Percentiles rank a stretch among this genome's conserved stretches.
Conservation (phyloP, 2,888 invertebrate species). For the Cephus pygmeus region DNA sequence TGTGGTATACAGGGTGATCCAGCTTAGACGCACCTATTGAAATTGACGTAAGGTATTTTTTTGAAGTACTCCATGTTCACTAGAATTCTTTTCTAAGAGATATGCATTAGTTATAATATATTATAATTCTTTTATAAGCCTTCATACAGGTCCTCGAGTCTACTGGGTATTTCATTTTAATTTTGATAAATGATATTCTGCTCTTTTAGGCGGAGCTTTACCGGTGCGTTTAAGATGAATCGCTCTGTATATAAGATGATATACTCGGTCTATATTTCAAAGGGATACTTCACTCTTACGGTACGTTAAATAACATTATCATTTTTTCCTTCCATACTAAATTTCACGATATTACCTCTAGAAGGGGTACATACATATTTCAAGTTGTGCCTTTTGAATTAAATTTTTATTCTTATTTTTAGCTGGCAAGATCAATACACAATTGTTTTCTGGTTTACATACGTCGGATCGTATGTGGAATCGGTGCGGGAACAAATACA, state of each 20-base stretch:
- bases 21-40: no score
- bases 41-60: no score
- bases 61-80: background rate
- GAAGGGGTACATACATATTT: background rate
- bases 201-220: background rate
- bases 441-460: no score
- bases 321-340: background rate
- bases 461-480: background rate
- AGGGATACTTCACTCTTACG: background rate
- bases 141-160: background rate
- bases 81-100: background rate
- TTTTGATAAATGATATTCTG: background rate
- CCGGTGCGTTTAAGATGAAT: background rate
- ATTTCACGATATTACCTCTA: background rate
- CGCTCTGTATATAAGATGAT: background rate
- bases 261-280: background rate
- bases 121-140: background rate
- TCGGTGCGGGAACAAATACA: background rate
- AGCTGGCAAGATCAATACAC: slow-evolving; percentile 3
- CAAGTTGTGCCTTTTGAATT: background rate
- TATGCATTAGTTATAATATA: background rate
- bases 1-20: no score
- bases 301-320: background rate
- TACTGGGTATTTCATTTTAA: background rate
- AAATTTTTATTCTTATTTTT: background rate